Percentiles rank a stretch among this genome's conserved stretches.
These are phyloP conservation scores for Parus major DNA, from an alignment of 2,113 vertebrate species.

Conservation along the genomic window DNA sequence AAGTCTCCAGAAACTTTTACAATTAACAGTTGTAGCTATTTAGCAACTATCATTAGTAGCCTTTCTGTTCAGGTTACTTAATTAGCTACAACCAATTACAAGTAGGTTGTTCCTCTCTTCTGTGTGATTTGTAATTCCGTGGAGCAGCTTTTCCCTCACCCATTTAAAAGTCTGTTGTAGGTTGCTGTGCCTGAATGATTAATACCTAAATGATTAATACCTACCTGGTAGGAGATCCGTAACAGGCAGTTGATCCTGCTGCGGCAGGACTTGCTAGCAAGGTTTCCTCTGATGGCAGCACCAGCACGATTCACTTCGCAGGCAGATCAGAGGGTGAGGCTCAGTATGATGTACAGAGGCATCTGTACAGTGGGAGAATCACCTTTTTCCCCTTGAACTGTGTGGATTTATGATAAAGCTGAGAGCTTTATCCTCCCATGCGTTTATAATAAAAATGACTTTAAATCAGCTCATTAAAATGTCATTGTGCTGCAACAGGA, in stretches of 20 bases:
- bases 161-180: neutral
- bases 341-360: neutral
- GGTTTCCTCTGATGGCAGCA: neutral
- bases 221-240: neutral
- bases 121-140: neutral
- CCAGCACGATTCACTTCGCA: accelerated
- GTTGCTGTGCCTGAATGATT: neutral
- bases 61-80: constrained; percentile 3
- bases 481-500: neutral
- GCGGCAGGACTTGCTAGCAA: neutral
- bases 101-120: neutral
- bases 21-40: constrained; percentile 13
- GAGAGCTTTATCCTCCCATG: neutral
- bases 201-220: constrained; percentile 23
- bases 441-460: neutral
- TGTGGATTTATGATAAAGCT: neutral
- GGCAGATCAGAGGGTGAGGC: neutral
- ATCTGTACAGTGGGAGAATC: neutral
- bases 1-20: constrained; percentile 35
- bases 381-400: neutral
- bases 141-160: neutral
- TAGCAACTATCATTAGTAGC: constrained; percentile 13
- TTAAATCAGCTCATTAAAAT: neutral
- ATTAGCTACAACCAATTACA: constrained; percentile 30
- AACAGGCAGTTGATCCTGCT: neutral